phyloP scores from a whole-genome alignment of 2,888 invertebrate species.

The Congeria kusceri region DNA sequence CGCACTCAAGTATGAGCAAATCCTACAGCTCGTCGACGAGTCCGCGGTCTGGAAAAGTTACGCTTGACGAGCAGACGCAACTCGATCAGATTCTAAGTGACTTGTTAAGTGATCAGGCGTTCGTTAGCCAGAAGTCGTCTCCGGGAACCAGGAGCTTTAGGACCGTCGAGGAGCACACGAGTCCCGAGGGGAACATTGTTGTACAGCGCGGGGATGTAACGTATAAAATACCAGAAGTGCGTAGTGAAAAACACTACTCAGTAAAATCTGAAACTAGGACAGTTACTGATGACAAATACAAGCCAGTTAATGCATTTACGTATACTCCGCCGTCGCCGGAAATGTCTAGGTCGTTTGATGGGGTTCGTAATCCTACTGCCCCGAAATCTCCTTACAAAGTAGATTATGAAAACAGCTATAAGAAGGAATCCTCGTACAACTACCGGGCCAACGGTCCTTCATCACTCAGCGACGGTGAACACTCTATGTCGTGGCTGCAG shows the following conservation, averaged over 20 bases:
- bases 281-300: constrained; percentile 64
- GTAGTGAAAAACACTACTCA: constrained; percentile 76
- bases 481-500: constrained; percentile 81
- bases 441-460: constrained; percentile 72
- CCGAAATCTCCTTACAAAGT: constrained; percentile 76
- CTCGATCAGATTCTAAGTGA: constrained; percentile 84
- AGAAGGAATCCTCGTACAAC: constrained; percentile 58
- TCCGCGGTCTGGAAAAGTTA: constrained; percentile 63
- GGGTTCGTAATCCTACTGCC: constrained; percentile 58
- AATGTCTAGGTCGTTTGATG: constrained; percentile 61
- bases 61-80: constrained; percentile 80
- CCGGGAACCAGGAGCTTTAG: constrained; percentile 73
- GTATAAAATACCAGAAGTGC: constrained; percentile 76
- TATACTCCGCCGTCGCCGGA: constrained; percentile 76
- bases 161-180: constrained; percentile 71
- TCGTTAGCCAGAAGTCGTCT: constrained; percentile 70
- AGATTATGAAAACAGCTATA: constrained; percentile 78
- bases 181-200: constrained; percentile 73
- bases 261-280: constrained; percentile 72
- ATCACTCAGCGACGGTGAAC: constrained; percentile 68
- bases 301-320: constrained; percentile 78
- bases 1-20: constrained; percentile 49
- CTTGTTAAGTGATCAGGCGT: constrained; percentile 81
- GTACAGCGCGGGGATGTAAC: constrained; percentile 78
- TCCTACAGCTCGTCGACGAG: constrained; percentile 55